phyloP scores from a whole-genome alignment of 1,140 invertebrate species.

The Carcinoscorpius rotundicauda region DNA sequence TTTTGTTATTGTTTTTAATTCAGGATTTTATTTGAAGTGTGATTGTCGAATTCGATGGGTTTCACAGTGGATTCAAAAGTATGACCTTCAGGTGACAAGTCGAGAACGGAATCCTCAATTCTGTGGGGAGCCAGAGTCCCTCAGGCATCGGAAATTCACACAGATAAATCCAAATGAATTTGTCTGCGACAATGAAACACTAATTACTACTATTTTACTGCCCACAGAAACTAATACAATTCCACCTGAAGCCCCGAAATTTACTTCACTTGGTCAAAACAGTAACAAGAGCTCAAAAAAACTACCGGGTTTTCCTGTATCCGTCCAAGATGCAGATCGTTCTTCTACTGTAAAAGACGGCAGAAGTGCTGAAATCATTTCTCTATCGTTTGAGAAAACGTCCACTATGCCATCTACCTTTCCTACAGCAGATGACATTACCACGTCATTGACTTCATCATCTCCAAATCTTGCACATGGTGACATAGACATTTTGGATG shows the following conservation, averaged over 20 bases:
- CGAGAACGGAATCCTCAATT: slow-evolving; percentile 85
- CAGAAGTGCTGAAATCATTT: too few relatives aligned
- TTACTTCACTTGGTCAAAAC: too few relatives aligned
- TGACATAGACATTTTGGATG: slow-evolving; percentile 37
- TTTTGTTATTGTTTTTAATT: slow-evolving; percentile 2
- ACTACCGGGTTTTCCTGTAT: too few relatives aligned
- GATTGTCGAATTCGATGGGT: slow-evolving; percentile 81
- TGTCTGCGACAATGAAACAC: slow-evolving; percentile 22
- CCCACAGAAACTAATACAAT: too few relatives aligned
- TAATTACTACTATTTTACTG: slow-evolving; percentile 5
- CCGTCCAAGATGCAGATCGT: too few relatives aligned
- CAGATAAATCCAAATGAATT: slow-evolving; percentile 56
- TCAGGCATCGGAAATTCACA: slow-evolving; percentile 69
- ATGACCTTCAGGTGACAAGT: slow-evolving; percentile 73
- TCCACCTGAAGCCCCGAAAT: too few relatives aligned
- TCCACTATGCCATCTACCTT: too few relatives aligned
- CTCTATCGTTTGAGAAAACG: background rate
- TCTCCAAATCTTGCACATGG: background rate
- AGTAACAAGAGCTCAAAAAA: too few relatives aligned
- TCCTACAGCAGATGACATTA: background rate
- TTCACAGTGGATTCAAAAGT: slow-evolving; percentile 72
- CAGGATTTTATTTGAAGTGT: slow-evolving; percentile 68
- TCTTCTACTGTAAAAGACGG: too few relatives aligned
- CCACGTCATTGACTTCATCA: background rate
- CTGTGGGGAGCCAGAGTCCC: slow-evolving; percentile 63